Conservation (phyloP, 2,113 vertebrate species). For the Cebus imitator region DNA sequence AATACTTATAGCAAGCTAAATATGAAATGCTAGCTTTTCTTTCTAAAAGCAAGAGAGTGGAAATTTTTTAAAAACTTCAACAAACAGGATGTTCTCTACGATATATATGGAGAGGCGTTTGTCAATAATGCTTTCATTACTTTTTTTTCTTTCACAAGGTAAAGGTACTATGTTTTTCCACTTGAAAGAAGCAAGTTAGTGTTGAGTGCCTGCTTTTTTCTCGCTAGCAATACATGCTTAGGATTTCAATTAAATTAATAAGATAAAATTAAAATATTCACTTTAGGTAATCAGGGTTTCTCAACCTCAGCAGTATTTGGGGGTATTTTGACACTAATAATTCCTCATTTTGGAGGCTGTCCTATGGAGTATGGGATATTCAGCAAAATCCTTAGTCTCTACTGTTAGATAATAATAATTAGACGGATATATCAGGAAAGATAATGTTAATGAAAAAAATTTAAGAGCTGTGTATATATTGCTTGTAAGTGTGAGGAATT, state of each 20-base stretch:
- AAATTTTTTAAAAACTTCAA: not conserved
- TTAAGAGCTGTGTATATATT: not conserved
- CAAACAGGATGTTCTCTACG: not conserved
- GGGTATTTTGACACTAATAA: not conserved
- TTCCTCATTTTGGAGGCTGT: not conserved
- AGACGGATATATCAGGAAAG: not conserved
- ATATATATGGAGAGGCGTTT: not conserved
- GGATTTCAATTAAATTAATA: not conserved
- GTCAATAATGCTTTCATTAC: not conserved
- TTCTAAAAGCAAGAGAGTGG: not conserved
- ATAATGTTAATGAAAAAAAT: not conserved
- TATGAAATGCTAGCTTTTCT: constrained; percentile 57
- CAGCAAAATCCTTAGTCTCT: not conserved
- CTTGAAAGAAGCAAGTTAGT: not conserved
- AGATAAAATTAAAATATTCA: not conserved
- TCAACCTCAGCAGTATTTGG: not conserved
- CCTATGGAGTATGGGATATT: not conserved
- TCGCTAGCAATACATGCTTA: not conserved
- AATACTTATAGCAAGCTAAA: constrained; percentile 44
- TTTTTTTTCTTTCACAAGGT: not conserved
- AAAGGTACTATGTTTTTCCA: not conserved
- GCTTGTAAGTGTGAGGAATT: not conserved
- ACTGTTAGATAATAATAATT: not conserved
- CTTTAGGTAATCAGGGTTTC: not conserved
- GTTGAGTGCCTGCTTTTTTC: not conserved